phyloP scores from a whole-genome alignment of 2,797 vertebrate species.

The Malacoraja senta region DNA sequence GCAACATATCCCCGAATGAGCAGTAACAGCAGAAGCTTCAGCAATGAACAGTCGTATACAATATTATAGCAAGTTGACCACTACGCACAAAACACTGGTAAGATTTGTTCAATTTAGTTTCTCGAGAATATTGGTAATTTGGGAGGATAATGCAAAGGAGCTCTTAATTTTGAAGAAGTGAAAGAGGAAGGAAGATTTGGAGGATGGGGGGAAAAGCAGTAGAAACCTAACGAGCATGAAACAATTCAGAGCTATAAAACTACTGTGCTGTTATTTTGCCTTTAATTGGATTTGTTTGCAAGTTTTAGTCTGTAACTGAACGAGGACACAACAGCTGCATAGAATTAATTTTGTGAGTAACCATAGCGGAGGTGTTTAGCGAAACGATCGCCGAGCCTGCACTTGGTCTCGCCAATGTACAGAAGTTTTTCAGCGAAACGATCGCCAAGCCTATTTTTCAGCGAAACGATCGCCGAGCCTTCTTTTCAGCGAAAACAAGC shows the following conservation, averaged over 20 bases:
- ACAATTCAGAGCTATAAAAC: neutral
- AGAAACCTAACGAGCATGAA: neutral
- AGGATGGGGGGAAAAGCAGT: neutral
- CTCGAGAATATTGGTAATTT: neutral
- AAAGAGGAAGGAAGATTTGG: no score
- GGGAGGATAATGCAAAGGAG: no score
- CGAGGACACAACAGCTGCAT: neutral
- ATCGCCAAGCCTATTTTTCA: no score
- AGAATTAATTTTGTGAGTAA: neutral
- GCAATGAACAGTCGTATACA: slow-evolving; percentile 86
- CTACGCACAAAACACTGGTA: slow-evolving; percentile 79
- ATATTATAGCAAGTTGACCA: slow-evolving; percentile 77
- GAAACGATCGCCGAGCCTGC: no score
- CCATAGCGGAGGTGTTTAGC: no score
- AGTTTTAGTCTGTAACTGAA: neutral
- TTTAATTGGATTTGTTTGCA: neutral
- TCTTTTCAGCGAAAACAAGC: no score
- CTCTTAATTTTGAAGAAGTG: neutral
- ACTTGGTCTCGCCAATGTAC: no score
- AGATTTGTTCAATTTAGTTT: neutral
- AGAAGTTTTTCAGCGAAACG: no score
- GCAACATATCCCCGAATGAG: slow-evolving; percentile 58
- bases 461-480: no score
- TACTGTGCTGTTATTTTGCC: neutral
- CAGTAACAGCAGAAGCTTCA: slow-evolving; percentile 79